phyloP scores from a whole-genome alignment of 2,797 vertebrate genomes.

The Bradypodion pumilum region DNA sequence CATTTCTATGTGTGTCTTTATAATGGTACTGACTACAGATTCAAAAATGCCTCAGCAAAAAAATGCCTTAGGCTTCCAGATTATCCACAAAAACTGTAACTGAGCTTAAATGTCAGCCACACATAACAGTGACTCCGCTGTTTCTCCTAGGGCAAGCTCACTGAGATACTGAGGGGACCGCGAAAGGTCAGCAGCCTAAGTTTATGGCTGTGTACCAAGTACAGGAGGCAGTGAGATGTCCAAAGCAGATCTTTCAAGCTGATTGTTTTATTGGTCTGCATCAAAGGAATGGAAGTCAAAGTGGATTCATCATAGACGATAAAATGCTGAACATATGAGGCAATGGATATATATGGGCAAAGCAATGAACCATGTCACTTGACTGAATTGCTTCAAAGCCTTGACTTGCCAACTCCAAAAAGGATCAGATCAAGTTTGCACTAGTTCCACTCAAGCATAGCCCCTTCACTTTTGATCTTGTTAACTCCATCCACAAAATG shows the following conservation, averaged over 20 bases:
- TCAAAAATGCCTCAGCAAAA: neutral
- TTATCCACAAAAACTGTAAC: neutral
- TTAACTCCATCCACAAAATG: neutral
- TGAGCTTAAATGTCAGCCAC: neutral
- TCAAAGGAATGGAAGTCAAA: neutral
- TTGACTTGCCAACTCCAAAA: neutral
- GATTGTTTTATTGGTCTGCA: neutral
- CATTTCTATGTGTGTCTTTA: neutral
- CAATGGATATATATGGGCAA: neutral
- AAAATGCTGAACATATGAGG: too few species aligned
- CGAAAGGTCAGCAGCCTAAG: neutral
- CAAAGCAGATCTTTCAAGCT: neutral
- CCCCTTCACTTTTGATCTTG: neutral
- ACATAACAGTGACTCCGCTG: neutral
- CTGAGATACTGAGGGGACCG: neutral
- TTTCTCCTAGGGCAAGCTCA: neutral
- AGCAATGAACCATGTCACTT: neutral
- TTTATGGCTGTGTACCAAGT: neutral
- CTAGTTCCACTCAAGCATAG: neutral
- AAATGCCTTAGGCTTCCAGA: neutral
- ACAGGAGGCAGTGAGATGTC: neutral
- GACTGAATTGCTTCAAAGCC: neutral
- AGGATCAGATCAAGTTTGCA: neutral
- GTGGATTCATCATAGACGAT: neutral
- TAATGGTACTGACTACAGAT: neutral